Evolutionary conservation across 2,113 vertebrate species (phyloP), one percentile per base, ranked within the genome.

Genomic region (Willisornis vidua): DNA sequence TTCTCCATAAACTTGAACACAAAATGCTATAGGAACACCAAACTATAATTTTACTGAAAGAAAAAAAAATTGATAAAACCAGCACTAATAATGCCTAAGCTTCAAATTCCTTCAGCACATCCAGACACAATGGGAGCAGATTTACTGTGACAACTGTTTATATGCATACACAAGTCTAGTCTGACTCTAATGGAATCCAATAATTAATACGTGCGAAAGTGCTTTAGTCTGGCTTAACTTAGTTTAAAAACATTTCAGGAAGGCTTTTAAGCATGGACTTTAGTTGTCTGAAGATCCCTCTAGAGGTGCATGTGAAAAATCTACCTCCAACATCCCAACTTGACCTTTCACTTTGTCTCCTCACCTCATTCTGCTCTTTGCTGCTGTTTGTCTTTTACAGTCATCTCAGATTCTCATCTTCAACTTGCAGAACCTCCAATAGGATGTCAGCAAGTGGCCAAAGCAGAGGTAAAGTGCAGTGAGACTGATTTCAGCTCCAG

Each of bases 151-250:
- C 31, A 74, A 62, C 19, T 41, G 20, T 48, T 45, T 17, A 19
- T 39, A 18, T 24, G 7, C 26, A 67, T 63, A 12, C 19, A 29
- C 22, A 57, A 48, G 9, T 55, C 84, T 86, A 58, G 24, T 43
- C 68, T 90, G 52, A 41, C 62, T 87, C 8, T 68, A 74, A 72
- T 3, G 22, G 43, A 85, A 83, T 45, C 35, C 22, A 61, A 15
- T 54, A 31, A 31, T 72, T 46, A 61, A 33, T 0, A 0, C 6
- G 14, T 28, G 28, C 11, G 13, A 33, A 77, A 76, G 20, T 49
- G 49, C 33, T 82, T 68, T 20, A 39, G 24, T 57, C 25, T 72
- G 45, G 17, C 19, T 95, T 57, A 72, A 59, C 19, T 17, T 61
- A 9, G 5, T 46, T 63, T 81, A 74, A 89, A 93, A 91, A 65